Evolutionary conservation across 2,797 vertebrate species (phyloP).

Genomic region (Sebastes taczanowskii): DNA sequence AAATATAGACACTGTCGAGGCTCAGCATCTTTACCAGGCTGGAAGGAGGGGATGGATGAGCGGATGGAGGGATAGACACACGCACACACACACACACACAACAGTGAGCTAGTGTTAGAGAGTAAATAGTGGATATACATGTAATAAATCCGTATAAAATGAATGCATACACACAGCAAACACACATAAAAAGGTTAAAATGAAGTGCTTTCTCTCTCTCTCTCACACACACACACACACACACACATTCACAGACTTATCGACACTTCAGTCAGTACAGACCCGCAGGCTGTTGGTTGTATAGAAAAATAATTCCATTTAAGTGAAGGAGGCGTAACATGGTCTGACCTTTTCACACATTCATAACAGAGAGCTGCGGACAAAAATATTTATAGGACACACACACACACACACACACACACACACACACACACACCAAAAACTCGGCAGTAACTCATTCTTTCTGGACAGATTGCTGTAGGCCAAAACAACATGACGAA

Average conservation of each 20-base stretch:
- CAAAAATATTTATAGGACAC: slow-evolving; percentile 33
- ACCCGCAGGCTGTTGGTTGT: slow-evolving; percentile 15
- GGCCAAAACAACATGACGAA: slow-evolving; percentile 42
- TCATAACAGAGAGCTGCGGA: slow-evolving; percentile 35
- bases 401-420: neutral
- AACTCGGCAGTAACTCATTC: slow-evolving; percentile 5
- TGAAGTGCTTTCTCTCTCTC: too few species aligned
- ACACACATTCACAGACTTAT: neutral
- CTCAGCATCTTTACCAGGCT: slow-evolving; percentile 69
- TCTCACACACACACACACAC: neutral
- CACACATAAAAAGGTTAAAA: neutral
- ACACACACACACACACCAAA: neutral
- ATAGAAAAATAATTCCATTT: slow-evolving; percentile 41
- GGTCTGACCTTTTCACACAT: slow-evolving; percentile 63
- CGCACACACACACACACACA: neutral
- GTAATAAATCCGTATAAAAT: neutral
- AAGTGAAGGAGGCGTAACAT: slow-evolving; percentile 30
- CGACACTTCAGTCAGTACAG: neutral
- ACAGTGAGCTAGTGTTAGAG: neutral
- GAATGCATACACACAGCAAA: neutral
- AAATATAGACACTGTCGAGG: slow-evolving; percentile 73
- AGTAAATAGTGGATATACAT: neutral
- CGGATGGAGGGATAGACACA: slow-evolving; percentile 17
- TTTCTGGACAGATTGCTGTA: slow-evolving; percentile 24
- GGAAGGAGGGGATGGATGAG: slow-evolving; percentile 40